Evolutionary conservation across 2,797 vertebrate genomes (phyloP).

Genomic region (Lemur catta): DNA sequence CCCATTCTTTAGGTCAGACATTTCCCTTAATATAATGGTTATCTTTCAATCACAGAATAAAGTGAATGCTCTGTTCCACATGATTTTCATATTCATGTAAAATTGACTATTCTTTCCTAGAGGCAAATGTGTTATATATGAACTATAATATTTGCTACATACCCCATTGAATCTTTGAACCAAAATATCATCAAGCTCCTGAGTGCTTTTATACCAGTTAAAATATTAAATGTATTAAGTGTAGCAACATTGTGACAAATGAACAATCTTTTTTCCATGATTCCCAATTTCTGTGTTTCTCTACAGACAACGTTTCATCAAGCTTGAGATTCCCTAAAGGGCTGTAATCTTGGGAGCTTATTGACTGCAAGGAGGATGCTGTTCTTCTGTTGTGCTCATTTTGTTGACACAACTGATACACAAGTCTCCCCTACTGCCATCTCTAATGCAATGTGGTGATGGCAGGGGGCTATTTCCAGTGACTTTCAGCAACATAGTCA

Average conservation of each 20-base stretch:
- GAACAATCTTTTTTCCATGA: not conserved
- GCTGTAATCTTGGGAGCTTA: not conserved
- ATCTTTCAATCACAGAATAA: not conserved
- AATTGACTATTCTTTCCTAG: not conserved
- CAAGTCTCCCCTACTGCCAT: not conserved
- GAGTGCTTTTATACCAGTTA: not conserved
- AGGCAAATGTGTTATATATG: not conserved
- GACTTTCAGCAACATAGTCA: not conserved
- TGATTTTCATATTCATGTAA: constrained; percentile 32
- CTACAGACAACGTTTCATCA: not conserved
- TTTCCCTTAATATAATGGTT: not conserved
- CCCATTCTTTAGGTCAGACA: not conserved
- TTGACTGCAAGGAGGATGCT: accelerated
- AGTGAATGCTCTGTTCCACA: not conserved
- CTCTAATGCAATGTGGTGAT: not conserved
- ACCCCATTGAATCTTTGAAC: not conserved
- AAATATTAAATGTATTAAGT: constrained; percentile 35
- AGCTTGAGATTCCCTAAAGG: not conserved
- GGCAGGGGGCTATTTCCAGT: not conserved
- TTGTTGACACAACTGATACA: not conserved
- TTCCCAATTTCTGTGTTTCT: not conserved
- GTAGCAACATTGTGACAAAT: not conserved
- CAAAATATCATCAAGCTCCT: constrained; percentile 29
- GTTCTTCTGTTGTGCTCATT: not conserved
- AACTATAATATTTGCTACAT: not conserved